Base-by-base conservation (phyloP, 2,113 vertebrate species). In the Nothocercus julius region DNA sequence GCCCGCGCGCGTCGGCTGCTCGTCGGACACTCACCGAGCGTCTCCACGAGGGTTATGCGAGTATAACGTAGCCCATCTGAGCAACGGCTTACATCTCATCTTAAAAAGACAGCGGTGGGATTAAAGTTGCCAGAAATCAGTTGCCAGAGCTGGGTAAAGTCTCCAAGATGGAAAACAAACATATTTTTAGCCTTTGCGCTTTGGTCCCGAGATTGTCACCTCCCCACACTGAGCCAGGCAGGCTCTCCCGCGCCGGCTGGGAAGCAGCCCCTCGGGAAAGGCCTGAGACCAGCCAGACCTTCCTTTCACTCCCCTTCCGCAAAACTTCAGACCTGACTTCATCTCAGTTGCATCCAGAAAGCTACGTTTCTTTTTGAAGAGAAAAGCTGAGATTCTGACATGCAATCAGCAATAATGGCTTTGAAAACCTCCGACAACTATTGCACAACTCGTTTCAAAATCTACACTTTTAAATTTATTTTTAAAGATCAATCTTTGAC, bases 381-480 rank as follows among this genome's bases (percentile, higher is more conserved):
- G 59, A 7, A 72, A 81, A 93, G 76, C 80, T 36, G 58, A 79
- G 63, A 66, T 69, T 82, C 53, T 80, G 64, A 62, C 85, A 34
- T 47, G 84, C 82, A 17, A 34, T 28, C 47, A 94, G 68, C 45
- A 70, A 32, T 5, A 42, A 38, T 0, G 16, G 68, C 76, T 77
- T 45, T 67, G 90, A 92, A 88, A 95, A 28, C 77, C 80, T 56
- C 77, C 0, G n/a, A 0, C 72, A 83, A 76, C 40, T 58, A 77
- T 45, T 54, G 63, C 82, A 85, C 69, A 79, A 90, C 77, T 84
- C 24, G 25, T 51, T 83, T 58, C 51, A 84, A 58, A 93, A 85
- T 40, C 38, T 82, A 78, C 82, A 63, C 74, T 64, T 84, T 75
- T 14, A 9, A 22, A 92, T 91, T 82, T 75, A 58, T 76, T 94